Percentiles rank a stretch among this genome's conserved stretches.
These are phyloP conservation scores for Bugula neritina DNA, from an alignment of 2,888 invertebrate genomes.

Conservation along the genomic window DNA sequence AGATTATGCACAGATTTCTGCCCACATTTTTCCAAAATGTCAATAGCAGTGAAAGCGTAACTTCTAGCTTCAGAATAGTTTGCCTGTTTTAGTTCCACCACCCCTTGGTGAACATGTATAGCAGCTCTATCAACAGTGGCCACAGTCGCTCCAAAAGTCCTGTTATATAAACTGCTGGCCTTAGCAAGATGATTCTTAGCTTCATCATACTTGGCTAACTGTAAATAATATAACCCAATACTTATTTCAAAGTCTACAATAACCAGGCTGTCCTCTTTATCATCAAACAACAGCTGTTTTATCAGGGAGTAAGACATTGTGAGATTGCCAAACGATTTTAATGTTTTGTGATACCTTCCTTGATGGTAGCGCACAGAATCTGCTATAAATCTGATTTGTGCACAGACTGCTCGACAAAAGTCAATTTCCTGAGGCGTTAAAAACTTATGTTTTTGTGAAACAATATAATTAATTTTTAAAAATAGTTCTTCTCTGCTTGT, in stretches of 20 bases:
- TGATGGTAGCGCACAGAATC: conserved; percentile 23
- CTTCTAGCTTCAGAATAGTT: neutral
- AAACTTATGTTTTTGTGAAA: neutral
- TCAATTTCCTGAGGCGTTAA: neutral
- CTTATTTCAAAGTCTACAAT: conserved; percentile 10
- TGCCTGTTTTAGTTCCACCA: neutral
- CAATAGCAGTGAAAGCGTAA: neutral
- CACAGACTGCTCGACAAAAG: neutral
- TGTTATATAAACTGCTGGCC: neutral
- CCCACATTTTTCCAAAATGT: neutral
- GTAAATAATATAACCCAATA: neutral
- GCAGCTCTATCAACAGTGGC: neutral
- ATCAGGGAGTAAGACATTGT: neutral
- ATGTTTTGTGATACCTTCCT: conserved; percentile 2
- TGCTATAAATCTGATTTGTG: neutral
- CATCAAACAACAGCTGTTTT: neutral
- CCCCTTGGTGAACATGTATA: conserved; percentile 2
- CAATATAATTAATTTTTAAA: neutral
- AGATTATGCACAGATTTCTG: neutral
- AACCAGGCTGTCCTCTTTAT: neutral
- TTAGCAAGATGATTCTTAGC: neutral
- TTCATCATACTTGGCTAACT: neutral
- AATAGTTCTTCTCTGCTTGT: neutral
- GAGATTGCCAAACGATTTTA: neutral
- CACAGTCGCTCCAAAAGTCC: neutral